Evolutionary conservation across 2,888 invertebrate species (phyloP), one percentile per base, ranked within the genome.

Genomic region (Malthinus seriepunctatus): DNA sequence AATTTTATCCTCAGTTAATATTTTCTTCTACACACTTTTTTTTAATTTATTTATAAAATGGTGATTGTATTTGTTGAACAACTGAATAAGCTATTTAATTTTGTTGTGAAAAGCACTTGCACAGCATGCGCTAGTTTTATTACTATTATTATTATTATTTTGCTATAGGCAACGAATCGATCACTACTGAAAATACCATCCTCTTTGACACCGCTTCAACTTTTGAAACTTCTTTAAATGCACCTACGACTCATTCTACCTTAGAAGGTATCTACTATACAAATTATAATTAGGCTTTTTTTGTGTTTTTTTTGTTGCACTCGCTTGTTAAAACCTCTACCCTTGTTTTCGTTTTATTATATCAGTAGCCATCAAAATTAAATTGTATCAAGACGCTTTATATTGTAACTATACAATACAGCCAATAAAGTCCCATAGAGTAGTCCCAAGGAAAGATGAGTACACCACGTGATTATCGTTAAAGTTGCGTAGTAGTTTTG

Each of bases 141-240:
- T 23, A 23, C 23, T 15, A 23, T 10, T 32, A 33, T 56, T 51
- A 46, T 63, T 62, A 60, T 57, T 60, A 54, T 60, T 63, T 64
- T 67, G 65, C 63, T 65, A 60, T 64, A 67, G 66, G 63, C 58
- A 57, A 56, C 23, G 57, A 60, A 49, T 51, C 64, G 51, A 57
- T 62, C 35, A 61, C 67, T 42, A 56, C 60, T 49, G 59, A 59
- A 52, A 35, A 52, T 47, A 39, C 56, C 39, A 56, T 55, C 62
- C 32, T 23, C 59, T 51, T 52, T 51, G 46, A 56, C 15, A 35
- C 51, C 51, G 51, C 53, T 39, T 52, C 54, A 49, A 38, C n/a
- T 42, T 11, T 52, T 35, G 37, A 32, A 54, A 12, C 42, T 39
- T 34, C 38, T 23, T 23, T 52, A 46, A 47, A 31, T 45, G 44